Base-by-base conservation (phyloP, 1,140 invertebrate species). In the Leptinotarsa lineolata region DNA sequence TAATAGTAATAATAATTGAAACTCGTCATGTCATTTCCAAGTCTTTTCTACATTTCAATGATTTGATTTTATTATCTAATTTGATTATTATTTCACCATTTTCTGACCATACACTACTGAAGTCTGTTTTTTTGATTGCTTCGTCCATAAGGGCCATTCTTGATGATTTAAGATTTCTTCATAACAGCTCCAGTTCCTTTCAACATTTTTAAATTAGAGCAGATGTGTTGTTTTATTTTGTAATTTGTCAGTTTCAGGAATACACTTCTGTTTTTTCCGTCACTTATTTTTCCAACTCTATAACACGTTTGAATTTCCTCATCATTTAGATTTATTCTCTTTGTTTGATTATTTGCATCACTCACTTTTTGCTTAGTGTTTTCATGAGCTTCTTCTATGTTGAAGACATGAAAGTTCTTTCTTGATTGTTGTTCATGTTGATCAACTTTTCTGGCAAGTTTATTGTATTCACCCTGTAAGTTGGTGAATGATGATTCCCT, bases 141-240 rank as follows among this genome's bases (percentile, higher is more conserved):
- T 5, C 13, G n/a, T 60, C 59, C 59, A 60, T 60, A n/a, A 60
- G 59, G 59, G 59, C 59, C 59, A 60, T 60, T 60, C 59, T 60
- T 60, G 59, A 60, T n/a, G 59, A 21, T 60, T 5, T 60, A 60
- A 60, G 59, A 60, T 60, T 60, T n/a, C 59, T 60, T 60, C n/a
- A 60, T 60, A 4, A 60, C 59, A n/a, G n/a, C n/a, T 60, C 59
- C 59, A 60, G 59, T 60, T 60, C 59, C 59, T 60, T 60, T 60
- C 59, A 60, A 60, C n/a, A 11, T 60, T 60, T 60, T 60, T 60
- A 8, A 8, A n/a, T 60, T 60, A n/a, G 59, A 60, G 6, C n/a
- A 60, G 59, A 60, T 60, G 59, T 60, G 59, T 60, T 60, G 59
- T 60, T 60, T 60, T n/a, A 60, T 60, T 60, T 60, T 60, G 59